These are phyloP conservation scores for Motacilla tschutschensis DNA, from an alignment of 2,113 vertebrate genomes.

Conservation along the genomic window DNA sequence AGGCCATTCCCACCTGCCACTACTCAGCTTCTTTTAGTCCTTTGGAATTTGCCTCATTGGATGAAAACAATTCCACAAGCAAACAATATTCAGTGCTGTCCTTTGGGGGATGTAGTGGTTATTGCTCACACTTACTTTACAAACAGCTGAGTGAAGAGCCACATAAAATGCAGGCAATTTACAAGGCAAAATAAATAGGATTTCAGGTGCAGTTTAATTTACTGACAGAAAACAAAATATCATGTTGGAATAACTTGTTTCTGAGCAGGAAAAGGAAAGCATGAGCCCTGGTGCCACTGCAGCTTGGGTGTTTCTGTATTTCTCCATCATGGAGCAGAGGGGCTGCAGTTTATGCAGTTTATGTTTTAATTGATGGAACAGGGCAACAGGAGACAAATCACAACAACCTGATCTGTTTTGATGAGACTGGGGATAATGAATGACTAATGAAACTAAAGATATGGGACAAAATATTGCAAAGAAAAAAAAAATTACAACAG, in stretches of 20 bases:
- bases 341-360: background rate
- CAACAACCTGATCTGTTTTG: background rate
- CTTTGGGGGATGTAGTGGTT: background rate
- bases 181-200: background rate
- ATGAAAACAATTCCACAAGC: background rate
- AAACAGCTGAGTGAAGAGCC: background rate
- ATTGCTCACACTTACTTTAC: background rate
- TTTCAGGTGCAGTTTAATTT: constrained; percentile 15
- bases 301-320: background rate
- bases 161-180: background rate
- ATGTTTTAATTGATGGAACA: background rate
- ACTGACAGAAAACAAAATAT: background rate
- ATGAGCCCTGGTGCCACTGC: background rate
- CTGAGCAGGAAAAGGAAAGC: background rate
- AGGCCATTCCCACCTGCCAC: background rate
- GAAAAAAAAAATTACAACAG: too few relatives aligned
- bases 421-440: background rate
- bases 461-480: background rate
- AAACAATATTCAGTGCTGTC: background rate
- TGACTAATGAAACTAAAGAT: background rate
- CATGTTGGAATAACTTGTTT: background rate
- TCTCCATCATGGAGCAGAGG: background rate
- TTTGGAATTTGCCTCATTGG: background rate
- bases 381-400: background rate
- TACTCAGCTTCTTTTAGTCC: background rate